phyloP scores from a whole-genome alignment of 35 echinoderm and acorn worm genomes.

The Acanthaster planci region DNA sequence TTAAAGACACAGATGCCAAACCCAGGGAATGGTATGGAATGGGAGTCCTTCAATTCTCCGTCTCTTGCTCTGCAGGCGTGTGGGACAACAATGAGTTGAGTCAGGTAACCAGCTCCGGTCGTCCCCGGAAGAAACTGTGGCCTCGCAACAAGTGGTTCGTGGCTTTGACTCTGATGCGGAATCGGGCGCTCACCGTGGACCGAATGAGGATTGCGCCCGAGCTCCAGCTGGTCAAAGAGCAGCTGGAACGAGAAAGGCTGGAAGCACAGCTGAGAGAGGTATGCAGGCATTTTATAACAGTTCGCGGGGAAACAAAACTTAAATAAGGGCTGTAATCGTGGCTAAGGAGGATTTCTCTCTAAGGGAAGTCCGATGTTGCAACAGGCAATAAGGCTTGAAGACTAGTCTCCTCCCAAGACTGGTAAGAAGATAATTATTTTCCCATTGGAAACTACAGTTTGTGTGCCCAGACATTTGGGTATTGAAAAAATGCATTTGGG shows the following conservation, averaged over 20 bases:
- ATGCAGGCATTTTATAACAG: neutral
- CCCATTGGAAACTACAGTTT: too few species aligned
- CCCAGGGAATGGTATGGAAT: neutral
- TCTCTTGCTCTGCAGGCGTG: too few species aligned
- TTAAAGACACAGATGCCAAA: neutral
- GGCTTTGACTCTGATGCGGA: constrained; percentile 55
- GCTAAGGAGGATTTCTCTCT: too few species aligned
- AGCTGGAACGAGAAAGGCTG: neutral
- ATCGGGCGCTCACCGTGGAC: constrained; percentile 44
- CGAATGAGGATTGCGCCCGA: constrained; percentile 7
- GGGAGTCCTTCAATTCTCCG: neutral
- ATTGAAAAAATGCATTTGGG: too few species aligned
- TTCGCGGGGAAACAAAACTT: too few species aligned
- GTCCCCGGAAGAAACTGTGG: neutral
- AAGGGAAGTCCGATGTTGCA: too few species aligned
- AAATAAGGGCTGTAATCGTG: too few species aligned
- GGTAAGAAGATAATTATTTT: too few species aligned
- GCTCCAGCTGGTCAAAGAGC: neutral
- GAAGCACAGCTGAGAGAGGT: neutral
- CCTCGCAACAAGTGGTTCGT: constrained; percentile 67
- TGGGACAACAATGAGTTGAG: too few species aligned
- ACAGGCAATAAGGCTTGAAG: too few species aligned
- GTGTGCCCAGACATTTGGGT: too few species aligned
- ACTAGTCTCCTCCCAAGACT: too few species aligned
- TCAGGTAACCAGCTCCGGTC: neutral